These are phyloP conservation scores for Diadromus collaris DNA, from an alignment of 2,888 invertebrate genomes.

Conservation along the genomic window DNA sequence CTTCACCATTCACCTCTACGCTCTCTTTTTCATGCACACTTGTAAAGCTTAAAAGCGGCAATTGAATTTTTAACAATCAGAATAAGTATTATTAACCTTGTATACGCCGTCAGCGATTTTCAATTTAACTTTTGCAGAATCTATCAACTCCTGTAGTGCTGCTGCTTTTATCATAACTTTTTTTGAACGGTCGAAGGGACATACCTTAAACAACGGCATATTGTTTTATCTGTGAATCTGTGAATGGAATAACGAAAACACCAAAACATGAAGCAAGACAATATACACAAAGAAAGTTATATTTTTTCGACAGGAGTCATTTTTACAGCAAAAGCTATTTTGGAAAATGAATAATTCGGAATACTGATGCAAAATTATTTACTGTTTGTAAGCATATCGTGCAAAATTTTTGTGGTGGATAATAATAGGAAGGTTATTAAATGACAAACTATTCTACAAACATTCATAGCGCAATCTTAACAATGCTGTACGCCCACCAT, in stretches of 20 bases:
- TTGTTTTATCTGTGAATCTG: not conserved
- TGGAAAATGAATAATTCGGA: too few relatives aligned
- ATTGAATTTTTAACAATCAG: not conserved
- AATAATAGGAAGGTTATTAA: too few relatives aligned
- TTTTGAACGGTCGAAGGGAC: not conserved
- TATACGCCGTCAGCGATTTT: not conserved
- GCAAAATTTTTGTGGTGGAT: too few relatives aligned
- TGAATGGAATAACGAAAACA: not conserved
- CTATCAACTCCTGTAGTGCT: not conserved
- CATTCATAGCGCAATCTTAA: too few relatives aligned
- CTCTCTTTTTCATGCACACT: too few relatives aligned
- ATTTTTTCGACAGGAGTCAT: too few relatives aligned
- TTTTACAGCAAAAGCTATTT: not conserved
- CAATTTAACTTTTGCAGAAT: slow-evolving; percentile 1
- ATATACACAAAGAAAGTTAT: not conserved
- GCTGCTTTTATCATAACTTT: not conserved
- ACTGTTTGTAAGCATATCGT: too few relatives aligned
- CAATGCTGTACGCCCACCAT: too few relatives aligned
- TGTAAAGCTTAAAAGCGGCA: too few relatives aligned
- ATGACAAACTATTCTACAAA: too few relatives aligned
- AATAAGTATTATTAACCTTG: not conserved
- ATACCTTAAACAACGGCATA: slow-evolving; percentile 5
- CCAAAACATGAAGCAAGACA: not conserved
- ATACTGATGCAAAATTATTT: too few relatives aligned
- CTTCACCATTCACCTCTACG: too few relatives aligned